Evolutionary conservation across 64 coral and sea anemone species (phyloP), one percentile per base, ranked within the genome.

Genomic region (Trachythela sp.): DNA sequence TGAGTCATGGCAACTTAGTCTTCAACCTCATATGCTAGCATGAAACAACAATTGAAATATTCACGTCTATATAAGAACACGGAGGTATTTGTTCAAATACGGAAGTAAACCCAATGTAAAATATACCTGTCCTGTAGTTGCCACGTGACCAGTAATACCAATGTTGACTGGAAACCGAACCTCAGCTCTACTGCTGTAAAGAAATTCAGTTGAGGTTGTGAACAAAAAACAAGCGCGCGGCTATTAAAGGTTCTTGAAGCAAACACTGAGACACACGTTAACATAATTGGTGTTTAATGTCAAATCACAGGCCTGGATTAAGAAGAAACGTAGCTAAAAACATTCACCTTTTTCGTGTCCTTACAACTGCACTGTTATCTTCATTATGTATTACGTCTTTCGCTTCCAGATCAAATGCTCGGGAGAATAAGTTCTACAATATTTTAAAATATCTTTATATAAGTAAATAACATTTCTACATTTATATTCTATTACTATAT

Each of bases 101-200:
- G n/a, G n/a, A n/a, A n/a, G n/a, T n/a, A n/a, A n/a, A n/a, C n/a
- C n/a, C n/a, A n/a, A n/a, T n/a, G 67, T 15, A 59, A 14, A 86
- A n/a, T 40, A 36, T 88, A 97, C 95, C 91, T 97, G 88, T 85
- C 95, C 95, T 41, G 95, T 97, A 51, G 95, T 94, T 31, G 95
- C 95, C 90, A 97, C 95, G 84, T 97, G 92, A 51, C 95, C 95
- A 88, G 95, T 97, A 54, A 97, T 97, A 52, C 95, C 95, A 89
- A 97, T 92, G 88, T 97, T 97, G 27, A 97, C 88, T 88, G 95
- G 95, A 92, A 97, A 97, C 34, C 92, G 58, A 54, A 97, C 91
- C 91, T 94, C 92, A 58, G 93, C 92, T 36, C 89, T 97, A 85
- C 93, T 97, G 59, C 95, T 97, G 93, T 89, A 89, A 80, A 54